These are phyloP conservation scores for Anagyrus pseudococci DNA, from an alignment of 2,888 invertebrate species.

Conservation along the genomic window DNA sequence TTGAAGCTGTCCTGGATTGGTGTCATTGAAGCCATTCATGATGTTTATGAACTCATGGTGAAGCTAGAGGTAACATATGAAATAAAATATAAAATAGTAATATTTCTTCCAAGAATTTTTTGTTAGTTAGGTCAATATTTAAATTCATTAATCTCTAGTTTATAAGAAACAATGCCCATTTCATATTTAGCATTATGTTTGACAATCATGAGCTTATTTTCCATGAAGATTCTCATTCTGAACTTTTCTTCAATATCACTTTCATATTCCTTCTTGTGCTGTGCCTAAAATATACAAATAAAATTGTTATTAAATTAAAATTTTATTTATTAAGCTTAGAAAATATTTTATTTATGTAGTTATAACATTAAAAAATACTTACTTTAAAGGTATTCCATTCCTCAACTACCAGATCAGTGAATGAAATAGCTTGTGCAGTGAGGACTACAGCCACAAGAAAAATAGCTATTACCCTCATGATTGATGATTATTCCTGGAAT, in stretches of 20 bases:
- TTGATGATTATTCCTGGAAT: slow-evolving; percentile 28
- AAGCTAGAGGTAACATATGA: slow-evolving; percentile 60
- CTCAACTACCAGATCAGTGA: slow-evolving; percentile 75
- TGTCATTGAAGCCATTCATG: slow-evolving; percentile 74
- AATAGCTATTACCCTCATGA: slow-evolving; percentile 60
- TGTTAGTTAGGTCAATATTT: too few species aligned
- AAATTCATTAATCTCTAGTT: too few species aligned
- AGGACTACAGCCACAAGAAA: slow-evolving; percentile 64
- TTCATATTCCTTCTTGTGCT: slow-evolving; percentile 73
- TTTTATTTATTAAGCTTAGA: neutral
- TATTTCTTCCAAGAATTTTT: slow-evolving; percentile 27
- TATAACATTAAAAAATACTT: slow-evolving; percentile 39
- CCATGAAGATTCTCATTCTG: slow-evolving; percentile 88
- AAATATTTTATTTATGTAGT: neutral
- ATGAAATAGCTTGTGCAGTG: slow-evolving; percentile 71
- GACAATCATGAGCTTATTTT: slow-evolving; percentile 84
- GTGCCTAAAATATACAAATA: slow-evolving; percentile 59
- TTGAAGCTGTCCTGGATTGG: slow-evolving; percentile 42
- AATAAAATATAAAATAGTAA: neutral
- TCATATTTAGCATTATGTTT: slow-evolving; percentile 82
- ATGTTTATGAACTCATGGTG: slow-evolving; percentile 78
- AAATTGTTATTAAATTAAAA: neutral
- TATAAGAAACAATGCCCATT: slow-evolving; percentile 71
- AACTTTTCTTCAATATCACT: slow-evolving; percentile 80
- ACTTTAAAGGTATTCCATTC: slow-evolving; percentile 84